Base-by-base conservation (phyloP, 1,140 invertebrate genomes). In the Pentalonia nigronervosa region DNA sequence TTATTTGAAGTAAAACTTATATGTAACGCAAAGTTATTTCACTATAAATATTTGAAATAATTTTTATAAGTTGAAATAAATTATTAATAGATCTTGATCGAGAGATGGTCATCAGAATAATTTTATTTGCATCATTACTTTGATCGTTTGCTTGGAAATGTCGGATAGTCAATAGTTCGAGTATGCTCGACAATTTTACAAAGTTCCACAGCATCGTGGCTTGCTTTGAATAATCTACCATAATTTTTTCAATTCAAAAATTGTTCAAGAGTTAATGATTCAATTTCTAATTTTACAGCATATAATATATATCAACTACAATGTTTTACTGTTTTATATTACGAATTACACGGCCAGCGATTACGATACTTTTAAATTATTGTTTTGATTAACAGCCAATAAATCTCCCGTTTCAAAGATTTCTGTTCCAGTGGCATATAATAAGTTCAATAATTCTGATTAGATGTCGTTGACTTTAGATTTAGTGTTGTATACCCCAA, bases 171-270 rank as follows among this genome's bases (percentile, higher is more conserved):
- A 41, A 41, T 41, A 41, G 41, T 41, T 4, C 41, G 41, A 20
- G 50, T 47, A 50, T 88, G n/a, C 2, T 88, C 11, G 3, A 47
- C 47, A 34, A 88, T 88, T 88, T 88, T 34, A n/a, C 47, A 34
- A 88, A 88, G 45, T 50, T 11, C 14, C 21, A 88, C 20, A 8
- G 50, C 86, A 50, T 50, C 86, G n/a, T 88, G n/a, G 3, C 30
- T 50, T n/a, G 86, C 30, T 50, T 88, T 88, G 14, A 88, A n/a
- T 88, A 88, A 88, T 50, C 86, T 47, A 17, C 47, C 86, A 88
- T 11, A 25, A 8, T 50, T 50, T 88, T 88, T 88, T 23, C 45
- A n/a, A 21, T 50, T 47, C 21, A 50, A 50, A 50, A 88, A 41
- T 41, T 41, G 4, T 30, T 25, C 34, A 88, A 30, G 50, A 1